phyloP scores from a whole-genome alignment of 1,140 invertebrate species.

The Caerostris extrusa region DNA sequence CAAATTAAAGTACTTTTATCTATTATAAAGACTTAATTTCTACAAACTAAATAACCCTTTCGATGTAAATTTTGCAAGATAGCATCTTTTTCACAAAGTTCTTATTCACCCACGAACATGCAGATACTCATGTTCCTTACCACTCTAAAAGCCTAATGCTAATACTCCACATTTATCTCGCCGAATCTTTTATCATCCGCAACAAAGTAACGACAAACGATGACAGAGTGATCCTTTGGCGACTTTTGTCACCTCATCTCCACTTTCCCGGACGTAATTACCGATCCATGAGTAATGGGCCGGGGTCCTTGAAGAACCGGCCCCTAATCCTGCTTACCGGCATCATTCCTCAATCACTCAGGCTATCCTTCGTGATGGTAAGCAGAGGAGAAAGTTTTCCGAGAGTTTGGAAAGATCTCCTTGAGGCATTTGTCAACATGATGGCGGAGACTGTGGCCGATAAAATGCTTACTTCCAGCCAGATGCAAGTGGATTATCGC shows the following conservation, averaged over 20 bases:
- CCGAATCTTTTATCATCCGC: not conserved
- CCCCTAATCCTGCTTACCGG: slow-evolving; percentile 1
- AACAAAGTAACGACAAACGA: slow-evolving; percentile 20
- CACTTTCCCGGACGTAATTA: not conserved
- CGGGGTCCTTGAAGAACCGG: not conserved
- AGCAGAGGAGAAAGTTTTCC: slow-evolving; percentile 15
- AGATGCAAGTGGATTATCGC: not conserved
- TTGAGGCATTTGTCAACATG: not conserved
- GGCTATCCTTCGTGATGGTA: not conserved
- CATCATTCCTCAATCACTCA: slow-evolving; percentile 28
- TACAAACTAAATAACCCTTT: too few species aligned
- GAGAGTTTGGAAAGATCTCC: not conserved
- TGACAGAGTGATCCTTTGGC: slow-evolving; percentile 19
- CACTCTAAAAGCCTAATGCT: too few species aligned
- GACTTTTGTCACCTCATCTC: not conserved
- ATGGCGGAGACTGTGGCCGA: not conserved
- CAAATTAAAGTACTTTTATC: too few species aligned
- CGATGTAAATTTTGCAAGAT: too few species aligned
- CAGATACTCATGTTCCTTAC: too few species aligned
- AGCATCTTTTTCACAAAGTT: not conserved
- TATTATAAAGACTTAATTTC: too few species aligned
- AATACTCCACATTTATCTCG: not conserved
- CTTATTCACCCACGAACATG: too few species aligned
- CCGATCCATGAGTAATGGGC: not conserved
- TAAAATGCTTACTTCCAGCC: not conserved